These are phyloP conservation scores for Oreochromis aureus DNA, from an alignment of 2,113 vertebrate genomes.

Conservation along the genomic window DNA sequence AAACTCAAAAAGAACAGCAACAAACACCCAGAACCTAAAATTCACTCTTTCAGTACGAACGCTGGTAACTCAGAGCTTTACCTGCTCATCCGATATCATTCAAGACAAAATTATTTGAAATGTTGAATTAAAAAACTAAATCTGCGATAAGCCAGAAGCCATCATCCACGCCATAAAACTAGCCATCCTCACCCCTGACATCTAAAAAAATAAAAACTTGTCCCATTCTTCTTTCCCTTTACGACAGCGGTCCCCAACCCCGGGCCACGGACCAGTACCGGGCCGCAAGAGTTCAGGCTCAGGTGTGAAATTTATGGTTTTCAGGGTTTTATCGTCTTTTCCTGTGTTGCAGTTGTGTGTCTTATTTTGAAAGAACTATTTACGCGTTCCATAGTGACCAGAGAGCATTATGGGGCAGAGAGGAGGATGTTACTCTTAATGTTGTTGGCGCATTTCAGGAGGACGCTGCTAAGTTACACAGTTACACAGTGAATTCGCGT, in stretches of 20 bases:
- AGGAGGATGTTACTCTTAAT: background rate
- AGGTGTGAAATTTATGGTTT: background rate
- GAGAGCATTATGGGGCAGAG: background rate
- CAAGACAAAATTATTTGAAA: background rate
- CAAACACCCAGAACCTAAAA: background rate
- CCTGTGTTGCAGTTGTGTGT: rapidly evolving
- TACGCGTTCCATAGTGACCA: rapidly evolving
- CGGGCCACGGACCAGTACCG: background rate
- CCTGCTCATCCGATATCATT: background rate
- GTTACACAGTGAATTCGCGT: background rate
- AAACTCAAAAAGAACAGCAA: background rate
- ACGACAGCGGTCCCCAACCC: background rate
- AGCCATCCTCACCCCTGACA: background rate
- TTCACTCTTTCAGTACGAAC: background rate
- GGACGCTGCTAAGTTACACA: background rate
- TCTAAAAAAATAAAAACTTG: background rate
- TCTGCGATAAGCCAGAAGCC: background rate
- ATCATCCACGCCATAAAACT: background rate
- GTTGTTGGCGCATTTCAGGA: background rate
- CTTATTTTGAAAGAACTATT: background rate
- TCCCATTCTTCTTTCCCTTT: background rate
- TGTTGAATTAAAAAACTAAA: background rate
- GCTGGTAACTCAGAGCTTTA: background rate
- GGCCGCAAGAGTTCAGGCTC: no score
- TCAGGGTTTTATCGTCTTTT: background rate